Evolutionary conservation across 2,888 invertebrate genomes (phyloP), one percentile per base, ranked within the genome.

Genomic region (Limnephilus lunatus): DNA sequence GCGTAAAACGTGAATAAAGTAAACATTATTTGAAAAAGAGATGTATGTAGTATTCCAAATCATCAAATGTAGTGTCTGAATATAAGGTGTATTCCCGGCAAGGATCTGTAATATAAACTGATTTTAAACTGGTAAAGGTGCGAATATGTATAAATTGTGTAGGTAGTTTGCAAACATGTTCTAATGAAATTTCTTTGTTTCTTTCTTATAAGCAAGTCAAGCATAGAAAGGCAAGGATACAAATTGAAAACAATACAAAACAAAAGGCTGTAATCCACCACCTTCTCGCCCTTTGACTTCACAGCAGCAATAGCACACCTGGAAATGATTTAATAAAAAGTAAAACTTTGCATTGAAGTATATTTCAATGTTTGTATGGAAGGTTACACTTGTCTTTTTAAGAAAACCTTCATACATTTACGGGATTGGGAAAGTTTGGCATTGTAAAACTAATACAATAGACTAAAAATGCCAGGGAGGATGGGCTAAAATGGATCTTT

Each of bases 321-420:
- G 35, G 19, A 83, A 83, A 83, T 35, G 35, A 83, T 35, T 83
- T 83, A 19, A 31, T 31, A 83, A 83, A 83, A 7, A 3, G 19
- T 35, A 35, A 83, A 35, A 83, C 35, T n/a, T 35, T 35, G 35
- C 35, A 83, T 35, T 83, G 83, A 35, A 83, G 35, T 83, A 35
- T 35, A 83, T 83, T 83, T 83, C 83, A 83, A 83, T 83, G 83
- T 39, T 83, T 15, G 35, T 83, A 83, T 11, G 25, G 83, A 31
- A 83, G 82, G 31, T 19, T 32, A 35, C 35, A 35, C 32, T 83
- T 68, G 68, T 68, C 25, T 25, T 68, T 25, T 25, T 68, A 68
- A 25, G 68, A 68, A 68, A 68, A 68, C 68, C 68, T 68, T 25
- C 68, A 25, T 68, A 68, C 68, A 68, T n/a, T 68, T 68, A 5